Conservation (phyloP, 2,888 invertebrate genomes). For the Drosophila helvetica region DNA sequence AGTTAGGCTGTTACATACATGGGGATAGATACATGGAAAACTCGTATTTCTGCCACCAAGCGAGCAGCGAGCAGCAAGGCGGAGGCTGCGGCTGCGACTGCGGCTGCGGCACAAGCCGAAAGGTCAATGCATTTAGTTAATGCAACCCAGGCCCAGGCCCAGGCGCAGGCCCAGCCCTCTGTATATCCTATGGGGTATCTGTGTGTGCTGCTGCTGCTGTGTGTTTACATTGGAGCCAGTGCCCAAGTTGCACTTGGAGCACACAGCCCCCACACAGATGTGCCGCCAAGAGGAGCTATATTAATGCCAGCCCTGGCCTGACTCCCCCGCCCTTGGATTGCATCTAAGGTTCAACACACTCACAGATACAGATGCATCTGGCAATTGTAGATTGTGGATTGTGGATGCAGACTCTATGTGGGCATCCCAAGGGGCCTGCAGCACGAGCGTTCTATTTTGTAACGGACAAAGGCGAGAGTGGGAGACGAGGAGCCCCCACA, state of each 20-base stretch:
- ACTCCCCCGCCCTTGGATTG: conserved; percentile 30
- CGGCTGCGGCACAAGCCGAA: conserved; percentile 44
- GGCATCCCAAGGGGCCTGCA: conserved; percentile 16
- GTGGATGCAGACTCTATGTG: conserved; percentile 3
- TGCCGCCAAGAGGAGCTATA: conserved; percentile 50
- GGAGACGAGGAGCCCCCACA: conserved; percentile 13
- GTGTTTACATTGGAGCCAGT: conserved; percentile 34
- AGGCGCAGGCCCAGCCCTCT: conserved; percentile 4
- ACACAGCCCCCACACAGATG: conserved; percentile 70
- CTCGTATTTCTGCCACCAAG: conserved; percentile 74
- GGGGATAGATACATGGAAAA: conserved; percentile 76
- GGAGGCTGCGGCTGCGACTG: conserved; percentile 9
- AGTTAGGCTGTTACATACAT: conserved; percentile 53
- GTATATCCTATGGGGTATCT: conserved; percentile 10
- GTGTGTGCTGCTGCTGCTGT: conserved; percentile 11
- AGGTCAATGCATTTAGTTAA: conserved; percentile 79
- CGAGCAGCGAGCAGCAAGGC: conserved; percentile 37
- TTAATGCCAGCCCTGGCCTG: conserved; percentile 53
- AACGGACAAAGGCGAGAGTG: conserved; percentile 56
- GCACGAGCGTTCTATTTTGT: conserved; percentile 56
- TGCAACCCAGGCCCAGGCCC: conserved; percentile 43
- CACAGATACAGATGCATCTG: conserved; percentile 22
- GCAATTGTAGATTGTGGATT: conserved; percentile 17
- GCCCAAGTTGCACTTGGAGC: conserved; percentile 32
- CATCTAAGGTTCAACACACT: conserved; percentile 63